Conservation (phyloP, 2,888 invertebrate genomes). For the Pristionchus entomophagus region DNA sequence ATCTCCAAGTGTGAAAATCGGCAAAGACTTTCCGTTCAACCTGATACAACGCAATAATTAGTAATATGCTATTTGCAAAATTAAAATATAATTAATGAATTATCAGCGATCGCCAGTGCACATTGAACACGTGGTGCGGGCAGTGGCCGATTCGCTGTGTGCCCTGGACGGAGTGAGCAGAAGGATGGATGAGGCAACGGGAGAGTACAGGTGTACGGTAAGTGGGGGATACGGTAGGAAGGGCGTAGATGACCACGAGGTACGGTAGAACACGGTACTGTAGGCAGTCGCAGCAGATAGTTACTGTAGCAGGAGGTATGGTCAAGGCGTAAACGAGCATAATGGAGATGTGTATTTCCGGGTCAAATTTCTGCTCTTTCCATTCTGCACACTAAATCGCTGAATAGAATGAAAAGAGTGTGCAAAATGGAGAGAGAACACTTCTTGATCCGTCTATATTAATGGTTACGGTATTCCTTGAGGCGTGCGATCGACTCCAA, state of each 20-base stretch:
- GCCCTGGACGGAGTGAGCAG: conserved; percentile 32
- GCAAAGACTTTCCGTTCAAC: too few relatives aligned
- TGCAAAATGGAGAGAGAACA: too few relatives aligned
- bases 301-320: too few relatives aligned
- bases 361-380: too few relatives aligned
- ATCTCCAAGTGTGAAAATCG: too few relatives aligned
- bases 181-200: not conserved
- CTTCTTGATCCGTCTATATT: too few relatives aligned
- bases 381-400: too few relatives aligned
- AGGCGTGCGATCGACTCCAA: conserved; percentile 33
- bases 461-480: not conserved
- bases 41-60: too few relatives aligned
- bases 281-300: not conserved
- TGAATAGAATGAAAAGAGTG: too few relatives aligned
- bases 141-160: conserved; percentile 15
- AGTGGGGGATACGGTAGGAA: conserved; percentile 19
- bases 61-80: not conserved
- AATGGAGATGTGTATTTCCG: too few relatives aligned
- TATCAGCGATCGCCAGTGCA: not conserved
- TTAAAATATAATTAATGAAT: not conserved
- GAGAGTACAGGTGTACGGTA: not conserved
- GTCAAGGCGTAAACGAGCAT: too few relatives aligned
- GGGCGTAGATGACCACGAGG: not conserved
- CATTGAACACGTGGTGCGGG: conserved; percentile 3
- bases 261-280: not conserved